A percentile compares a stretch with the other conserved stretches of the same genome.
Evolutionary conservation across 1,140 invertebrate species (phyloP).

Genomic region (Neomicropteryx cornuta): DNA sequence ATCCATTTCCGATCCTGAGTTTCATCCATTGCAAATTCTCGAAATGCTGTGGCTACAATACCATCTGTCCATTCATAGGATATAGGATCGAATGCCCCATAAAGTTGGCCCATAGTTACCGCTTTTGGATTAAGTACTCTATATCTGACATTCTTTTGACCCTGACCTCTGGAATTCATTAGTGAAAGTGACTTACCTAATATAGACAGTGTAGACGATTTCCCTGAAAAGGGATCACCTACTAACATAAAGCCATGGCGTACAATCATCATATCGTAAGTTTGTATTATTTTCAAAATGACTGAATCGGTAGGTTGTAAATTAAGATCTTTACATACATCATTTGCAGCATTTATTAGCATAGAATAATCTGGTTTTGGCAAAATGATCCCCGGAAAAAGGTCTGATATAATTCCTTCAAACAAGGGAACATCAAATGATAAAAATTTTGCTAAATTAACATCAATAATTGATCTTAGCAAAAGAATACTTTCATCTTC

Average conservation of each 20-base stretch:
- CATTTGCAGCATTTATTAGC: constrained; percentile 43
- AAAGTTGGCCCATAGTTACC: constrained; percentile 82
- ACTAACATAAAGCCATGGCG: constrained; percentile 91
- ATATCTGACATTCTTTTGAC: constrained; percentile 53
- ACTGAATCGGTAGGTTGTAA: constrained; percentile 60
- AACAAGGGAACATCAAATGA: constrained; percentile 82
- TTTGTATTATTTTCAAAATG: constrained; percentile 71
- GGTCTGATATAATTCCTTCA: constrained; percentile 81
- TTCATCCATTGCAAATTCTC: constrained; percentile 54
- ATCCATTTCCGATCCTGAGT: constrained; percentile 70
- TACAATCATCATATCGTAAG: constrained; percentile 89
- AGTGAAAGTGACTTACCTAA: constrained; percentile 61
- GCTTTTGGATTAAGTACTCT: constrained; percentile 86
- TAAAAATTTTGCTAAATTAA: constrained; percentile 89
- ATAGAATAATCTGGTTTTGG: constrained; percentile 63
- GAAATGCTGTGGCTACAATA: constrained; percentile 65
- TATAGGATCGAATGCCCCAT: constrained; percentile 81
- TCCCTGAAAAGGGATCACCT: constrained; percentile 77
- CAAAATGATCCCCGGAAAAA: constrained; percentile 72
- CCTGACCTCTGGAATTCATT: constrained; percentile 44
- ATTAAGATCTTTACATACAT: constrained; percentile 50
- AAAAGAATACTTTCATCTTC: constrained; percentile 70
- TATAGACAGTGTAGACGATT: constrained; percentile 62
- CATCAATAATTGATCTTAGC: constrained; percentile 78
- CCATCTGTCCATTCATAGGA: constrained; percentile 91